phyloP scores from a whole-genome alignment of 2,113 vertebrate genomes.

The Hiodon tergisus region DNA sequence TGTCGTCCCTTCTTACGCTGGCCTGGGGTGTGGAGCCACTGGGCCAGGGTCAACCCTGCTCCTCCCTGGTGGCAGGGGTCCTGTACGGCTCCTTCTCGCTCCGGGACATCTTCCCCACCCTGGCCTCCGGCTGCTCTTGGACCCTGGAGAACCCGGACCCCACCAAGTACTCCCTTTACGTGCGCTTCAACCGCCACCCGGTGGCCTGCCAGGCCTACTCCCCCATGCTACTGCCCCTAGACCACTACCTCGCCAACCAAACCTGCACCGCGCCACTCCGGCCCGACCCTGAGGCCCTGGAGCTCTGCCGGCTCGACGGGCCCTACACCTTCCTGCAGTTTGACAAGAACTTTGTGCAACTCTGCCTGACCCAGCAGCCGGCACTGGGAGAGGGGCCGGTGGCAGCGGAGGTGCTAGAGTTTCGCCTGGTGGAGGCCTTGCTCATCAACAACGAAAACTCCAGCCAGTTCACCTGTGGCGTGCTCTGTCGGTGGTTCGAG shows the following conservation, averaged over 20 bases:
- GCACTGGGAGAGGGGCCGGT: constrained; percentile 50
- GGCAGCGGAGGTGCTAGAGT: constrained; percentile 74
- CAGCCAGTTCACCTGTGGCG: constrained; percentile 92
- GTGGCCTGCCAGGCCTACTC: constrained; percentile 82
- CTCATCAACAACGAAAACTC: constrained; percentile 98
- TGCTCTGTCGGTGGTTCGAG: constrained; percentile 95
- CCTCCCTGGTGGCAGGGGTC: constrained; percentile 89
- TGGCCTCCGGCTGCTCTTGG: constrained; percentile 89
- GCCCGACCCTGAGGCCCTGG: constrained; percentile 67
- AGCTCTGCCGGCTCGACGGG: constrained; percentile 72
- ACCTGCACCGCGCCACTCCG: constrained; percentile 72
- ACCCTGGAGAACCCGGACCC: constrained; percentile 97
- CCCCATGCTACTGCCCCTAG: constrained; percentile 88
- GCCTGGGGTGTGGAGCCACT: constrained; percentile 70
- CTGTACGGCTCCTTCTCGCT: constrained; percentile 98
- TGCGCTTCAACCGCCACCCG: constrained; percentile 88
- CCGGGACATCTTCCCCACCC: constrained; percentile 91
- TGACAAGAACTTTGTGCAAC: constrained; percentile 95
- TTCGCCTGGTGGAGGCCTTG: constrained; percentile 87
- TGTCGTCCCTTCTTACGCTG: constrained; percentile 88
- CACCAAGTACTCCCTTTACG: constrained; percentile 96
- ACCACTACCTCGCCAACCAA: constrained; percentile 91
- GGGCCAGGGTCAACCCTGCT: constrained; percentile 84
- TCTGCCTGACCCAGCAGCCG: constrained; percentile 75
- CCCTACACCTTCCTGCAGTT: constrained; percentile 90